A percentile compares a stretch with the other conserved stretches of the same genome.
phyloP scores from a whole-genome alignment of 2,113 vertebrate genomes.

The Oceanites oceanicus region DNA sequence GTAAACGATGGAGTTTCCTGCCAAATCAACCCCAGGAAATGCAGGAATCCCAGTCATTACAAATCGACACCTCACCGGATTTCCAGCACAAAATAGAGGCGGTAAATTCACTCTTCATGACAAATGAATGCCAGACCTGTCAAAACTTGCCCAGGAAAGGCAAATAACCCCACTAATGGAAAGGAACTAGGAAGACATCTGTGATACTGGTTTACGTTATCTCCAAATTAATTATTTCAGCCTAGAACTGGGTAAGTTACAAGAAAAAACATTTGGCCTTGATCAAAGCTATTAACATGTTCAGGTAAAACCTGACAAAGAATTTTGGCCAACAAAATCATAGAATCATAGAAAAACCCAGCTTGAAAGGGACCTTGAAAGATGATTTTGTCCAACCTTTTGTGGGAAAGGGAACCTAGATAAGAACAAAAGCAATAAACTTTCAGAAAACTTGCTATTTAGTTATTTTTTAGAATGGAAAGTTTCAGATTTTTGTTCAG shows the following conservation, averaged over 20 bases:
- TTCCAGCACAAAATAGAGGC: neutral
- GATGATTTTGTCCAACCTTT: neutral
- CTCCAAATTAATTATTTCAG: neutral
- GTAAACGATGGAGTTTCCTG: neutral
- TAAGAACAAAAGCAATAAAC: neutral
- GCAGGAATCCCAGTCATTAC: neutral
- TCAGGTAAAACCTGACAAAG: neutral
- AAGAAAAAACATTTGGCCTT: neutral
- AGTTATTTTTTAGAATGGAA: neutral
- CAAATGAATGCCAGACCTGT: neutral
- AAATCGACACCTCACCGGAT: neutral
- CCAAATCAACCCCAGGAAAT: slow-evolving; percentile 19
- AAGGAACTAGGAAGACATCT: neutral
- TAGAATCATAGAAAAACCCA: accelerated
- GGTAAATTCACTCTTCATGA: neutral
- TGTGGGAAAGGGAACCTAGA: neutral
- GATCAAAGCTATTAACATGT: accelerated
- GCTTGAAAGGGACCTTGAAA: neutral
- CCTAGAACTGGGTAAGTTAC: neutral
- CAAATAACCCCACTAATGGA: neutral
- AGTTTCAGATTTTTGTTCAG: neutral
- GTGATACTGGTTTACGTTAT: neutral
- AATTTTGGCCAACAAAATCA: neutral
- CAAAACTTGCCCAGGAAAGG: neutral
- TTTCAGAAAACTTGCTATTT: neutral